Conservation (phyloP, 30 jellyfish, hydroid and myxozoan genomes). For the Pelagia noctiluca region DNA sequence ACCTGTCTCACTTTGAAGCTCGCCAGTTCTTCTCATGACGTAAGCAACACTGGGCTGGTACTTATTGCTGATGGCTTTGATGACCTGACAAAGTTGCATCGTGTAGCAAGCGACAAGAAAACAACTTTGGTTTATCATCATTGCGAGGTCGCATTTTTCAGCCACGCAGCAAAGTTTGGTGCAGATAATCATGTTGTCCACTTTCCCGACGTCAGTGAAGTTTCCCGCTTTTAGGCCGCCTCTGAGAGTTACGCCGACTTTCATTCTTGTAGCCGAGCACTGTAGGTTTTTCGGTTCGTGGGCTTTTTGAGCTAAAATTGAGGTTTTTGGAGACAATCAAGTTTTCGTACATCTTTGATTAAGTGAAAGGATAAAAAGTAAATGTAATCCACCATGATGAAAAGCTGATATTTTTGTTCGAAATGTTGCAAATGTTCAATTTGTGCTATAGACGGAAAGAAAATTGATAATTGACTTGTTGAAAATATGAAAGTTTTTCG, state of each 20-base stretch:
- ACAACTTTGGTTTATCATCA: conserved; percentile 84
- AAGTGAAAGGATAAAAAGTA: too few species aligned
- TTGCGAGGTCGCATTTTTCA: conserved; percentile 88
- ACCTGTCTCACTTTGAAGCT: conserved; percentile 80
- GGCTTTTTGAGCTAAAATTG: conserved; percentile 39
- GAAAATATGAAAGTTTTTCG: too few species aligned
- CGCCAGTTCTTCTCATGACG: conserved; percentile 83
- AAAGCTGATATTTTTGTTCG: too few species aligned
- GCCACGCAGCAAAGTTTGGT: conserved; percentile 90
- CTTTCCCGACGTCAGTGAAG: conserved; percentile 94
- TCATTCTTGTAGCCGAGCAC: conserved; percentile 89
- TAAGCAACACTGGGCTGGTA: conserved; percentile 94
- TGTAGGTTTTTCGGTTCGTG: conserved; percentile 78
- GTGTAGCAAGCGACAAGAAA: conserved; percentile 86
- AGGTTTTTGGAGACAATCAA: too few species aligned
- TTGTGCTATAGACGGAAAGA: too few species aligned
- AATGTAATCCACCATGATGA: too few species aligned
- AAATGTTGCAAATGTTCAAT: too few species aligned
- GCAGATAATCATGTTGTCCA: conserved; percentile 82
- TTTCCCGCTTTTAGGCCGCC: conserved; percentile 97
- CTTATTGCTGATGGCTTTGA: conserved; percentile 71
- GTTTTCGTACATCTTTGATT: too few species aligned
- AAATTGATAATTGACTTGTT: too few species aligned
- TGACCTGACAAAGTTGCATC: conserved; percentile 71
- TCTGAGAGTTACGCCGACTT: conserved; percentile 89